Evolutionary conservation across 1,140 invertebrate species (phyloP), one percentile per base, ranked within the genome.

Genomic region (Penaeus indicus): DNA sequence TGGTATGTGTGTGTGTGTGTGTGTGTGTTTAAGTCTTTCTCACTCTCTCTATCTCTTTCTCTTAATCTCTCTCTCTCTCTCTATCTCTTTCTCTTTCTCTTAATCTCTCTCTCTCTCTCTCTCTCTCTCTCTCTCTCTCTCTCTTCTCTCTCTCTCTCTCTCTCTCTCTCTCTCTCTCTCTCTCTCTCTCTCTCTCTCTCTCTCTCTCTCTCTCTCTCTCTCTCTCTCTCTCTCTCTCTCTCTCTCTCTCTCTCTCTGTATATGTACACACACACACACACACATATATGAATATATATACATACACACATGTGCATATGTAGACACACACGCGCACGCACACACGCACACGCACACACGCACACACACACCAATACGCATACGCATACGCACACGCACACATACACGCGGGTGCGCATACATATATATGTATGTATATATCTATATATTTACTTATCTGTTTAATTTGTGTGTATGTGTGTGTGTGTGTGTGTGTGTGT

Each of bases 181-280:
- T 72, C 69, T 72, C 69, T 72, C 69, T 72, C 69, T 72, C 69
- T 72, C 69, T 72, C 69, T 72, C 22, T 72, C 69, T 72, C 69
- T 72, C 69, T 25, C 69, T 72, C 69, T 72, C 69, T 72, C 69
- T 72, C 69, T 72, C 69, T 72, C 67, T 72, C 67, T 72, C 67
- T 72, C 67, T 72, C 67, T 72, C 67, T 72, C 67, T 72, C 67
- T 69, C 67, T 69, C 67, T 69, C 67, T 69, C 67, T 69, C 67
- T 69, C 67, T 69, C 67, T 69, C 67, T 72, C 67, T 72, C 67
- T 72, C 67, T n/a, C n/a, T 72, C 2, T 75, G 19, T 11, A 5
- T n/a, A 32, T 75, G 3, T 75, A 75, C n/a, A 72, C 1, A 27
- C 10, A 72, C 1, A 72, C n/a, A 25, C 27, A 25, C n/a, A 21